Base-by-base conservation (phyloP, 2,888 invertebrate species). In the Pteria penguin region DNA sequence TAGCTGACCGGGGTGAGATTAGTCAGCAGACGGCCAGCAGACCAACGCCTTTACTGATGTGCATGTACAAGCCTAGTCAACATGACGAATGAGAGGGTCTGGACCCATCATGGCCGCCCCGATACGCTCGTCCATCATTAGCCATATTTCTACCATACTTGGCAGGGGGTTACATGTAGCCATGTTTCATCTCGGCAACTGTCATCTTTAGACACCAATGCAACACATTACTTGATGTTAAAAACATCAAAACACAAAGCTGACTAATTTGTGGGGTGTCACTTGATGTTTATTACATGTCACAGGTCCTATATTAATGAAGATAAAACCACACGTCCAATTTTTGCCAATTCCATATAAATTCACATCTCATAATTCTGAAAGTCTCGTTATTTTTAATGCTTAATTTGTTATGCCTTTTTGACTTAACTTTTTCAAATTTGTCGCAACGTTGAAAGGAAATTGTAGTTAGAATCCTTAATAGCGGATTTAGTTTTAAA, bases 51-150 rank as follows among this genome's bases (percentile, higher is more conserved):
- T 24, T 60, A 24, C 60, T 60, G 60, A 60, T 60, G 22, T 22
- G 29, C 22, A 61, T 65, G 65, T 36, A 32, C 65, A 36, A 27
- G 27, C 27, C 65, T 32, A n/a, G 36, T 24, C 65, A 18, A 26
- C 22, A 33, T 65, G 65, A 65, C 65, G 33, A 55, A 68, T 68
- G 31, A 32, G n/a, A 32, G 26, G 55, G 68, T 57, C 55, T 26
- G 57, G 57, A 32, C 29, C 45, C 29, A 68, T 68, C 68, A 68
- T 32, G 68, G 68, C 29, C 68, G 57, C 57, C 68, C 68, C 57
- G n/a, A 57, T 52, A 29, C 24, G 57, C 22, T 18, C 68, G 68
- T 68, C 55, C 55, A 68, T 68, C 68, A 68, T 24, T 18, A 52
- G 68, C 31, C 68, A 29, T 32, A 55, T 32, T 33, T 57, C 29